phyloP scores from a whole-genome alignment of 1,140 invertebrate species.

The Tetranychus urticae region DNA sequence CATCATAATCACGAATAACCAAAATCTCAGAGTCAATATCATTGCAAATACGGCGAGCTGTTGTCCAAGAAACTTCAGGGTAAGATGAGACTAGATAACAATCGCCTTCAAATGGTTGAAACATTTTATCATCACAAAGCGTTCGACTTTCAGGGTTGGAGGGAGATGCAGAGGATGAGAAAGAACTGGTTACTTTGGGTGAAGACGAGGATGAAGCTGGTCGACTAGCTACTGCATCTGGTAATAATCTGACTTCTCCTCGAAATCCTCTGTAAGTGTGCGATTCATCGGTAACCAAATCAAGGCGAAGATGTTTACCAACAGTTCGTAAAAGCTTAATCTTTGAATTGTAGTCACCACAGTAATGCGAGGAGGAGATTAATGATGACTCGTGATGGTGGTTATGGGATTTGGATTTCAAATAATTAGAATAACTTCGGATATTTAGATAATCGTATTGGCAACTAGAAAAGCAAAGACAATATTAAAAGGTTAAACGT shows the following conservation, averaged over 20 bases:
- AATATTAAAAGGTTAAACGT: not conserved
- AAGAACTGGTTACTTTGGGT: not conserved
- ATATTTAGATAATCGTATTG: not conserved
- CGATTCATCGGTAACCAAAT: constrained; percentile 42
- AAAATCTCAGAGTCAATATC: constrained; percentile 26
- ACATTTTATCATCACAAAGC: constrained; percentile 11
- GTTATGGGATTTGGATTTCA: too few relatives aligned
- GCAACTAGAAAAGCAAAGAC: constrained; percentile 7
- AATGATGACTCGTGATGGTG: too few relatives aligned
- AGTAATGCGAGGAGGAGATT: constrained; percentile 15
- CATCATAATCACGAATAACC: constrained; percentile 4
- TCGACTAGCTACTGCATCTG: not conserved
- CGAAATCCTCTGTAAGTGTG: constrained; percentile 42
- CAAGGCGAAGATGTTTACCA: constrained; percentile 24
- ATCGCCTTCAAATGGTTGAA: constrained; percentile 6
- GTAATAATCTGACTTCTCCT: constrained; percentile 30
- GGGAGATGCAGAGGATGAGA: constrained; percentile 4
- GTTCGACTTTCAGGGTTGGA: not conserved
- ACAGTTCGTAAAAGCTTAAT: constrained; percentile 35
- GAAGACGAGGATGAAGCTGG: not conserved
- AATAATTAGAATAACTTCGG: too few relatives aligned
- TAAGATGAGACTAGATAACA: constrained; percentile 46
- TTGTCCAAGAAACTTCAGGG: constrained; percentile 42
- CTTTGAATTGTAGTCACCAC: constrained; percentile 44
- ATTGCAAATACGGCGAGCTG: constrained; percentile 40